Base-by-base conservation (phyloP, 2,888 invertebrate genomes). In the Phymatocera aterrima region DNA sequence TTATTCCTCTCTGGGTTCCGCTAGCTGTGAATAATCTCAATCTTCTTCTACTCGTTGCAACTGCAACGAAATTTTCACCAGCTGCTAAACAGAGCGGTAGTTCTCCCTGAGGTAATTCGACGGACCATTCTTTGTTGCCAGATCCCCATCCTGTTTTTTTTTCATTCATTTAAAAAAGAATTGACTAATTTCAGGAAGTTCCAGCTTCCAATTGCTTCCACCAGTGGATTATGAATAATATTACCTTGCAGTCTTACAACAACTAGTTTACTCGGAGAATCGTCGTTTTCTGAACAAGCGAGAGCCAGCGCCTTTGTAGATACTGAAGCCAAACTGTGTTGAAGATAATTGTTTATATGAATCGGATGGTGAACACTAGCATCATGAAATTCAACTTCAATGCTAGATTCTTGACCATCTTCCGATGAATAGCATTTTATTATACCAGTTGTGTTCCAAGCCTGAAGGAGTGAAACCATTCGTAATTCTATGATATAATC, bases 361-460 rank as follows among this genome's bases (percentile, higher is more conserved):
- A 99, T 94, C 28, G 97, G 95, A 87, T 97, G 97, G 89, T 99
- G 98, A 12, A 97, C 92, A 72, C 95, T 94, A 0, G 95, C 93
- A 91, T 99, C 98, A 85, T 99, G 98, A 90, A 99, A 99, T 90
- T 98, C 98, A 0, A 99, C 96, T 89, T 98, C 98, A 77, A 99
- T 97, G 77, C 96, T 96, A 61, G 88, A 85, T 40, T 90, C 89
- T 18, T 83, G 85, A 78, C 95, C 96, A 0, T 94, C 94, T 81
- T 95, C 95, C 0, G 92, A 93, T 0, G 94, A 93, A 87, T 96
- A 97, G 84, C 96, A 95, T 8, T 96, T 93, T 0, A 98, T 95
- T 82, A 98, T 95, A n/a, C 98, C 99, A 4, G 97, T 94, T 77
- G 96, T 95, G 88, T 99, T 99, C 97, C 98, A 99, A 77, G 96